phyloP scores from a whole-genome alignment of 2,888 invertebrate species.

The Drosophila pullipes region DNA sequence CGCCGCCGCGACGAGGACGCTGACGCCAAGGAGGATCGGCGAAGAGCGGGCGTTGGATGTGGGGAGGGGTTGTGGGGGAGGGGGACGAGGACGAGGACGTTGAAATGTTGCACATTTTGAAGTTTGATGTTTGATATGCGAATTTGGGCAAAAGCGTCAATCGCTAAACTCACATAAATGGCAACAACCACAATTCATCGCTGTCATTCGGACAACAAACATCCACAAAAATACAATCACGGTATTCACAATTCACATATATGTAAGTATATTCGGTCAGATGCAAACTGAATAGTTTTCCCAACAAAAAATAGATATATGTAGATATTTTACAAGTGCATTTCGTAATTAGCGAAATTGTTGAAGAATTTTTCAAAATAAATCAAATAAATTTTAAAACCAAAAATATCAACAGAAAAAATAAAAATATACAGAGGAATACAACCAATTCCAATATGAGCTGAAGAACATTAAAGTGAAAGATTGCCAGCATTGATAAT shows the following conservation, averaged over 20 bases:
- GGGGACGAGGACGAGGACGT: conserved; percentile 32
- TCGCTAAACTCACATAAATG: conserved; percentile 53
- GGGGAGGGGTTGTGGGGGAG: background rate
- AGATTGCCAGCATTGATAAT: background rate
- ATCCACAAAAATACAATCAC: conserved; percentile 8
- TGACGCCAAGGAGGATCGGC: background rate
- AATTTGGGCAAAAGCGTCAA: conserved; percentile 76
- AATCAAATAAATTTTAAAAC: background rate
- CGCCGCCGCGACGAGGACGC: conserved; percentile 7
- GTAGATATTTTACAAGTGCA: background rate
- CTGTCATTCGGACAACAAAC: conserved; percentile 29
- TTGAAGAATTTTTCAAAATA: background rate
- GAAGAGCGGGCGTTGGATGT: background rate
- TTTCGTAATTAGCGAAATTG: conserved; percentile 18
- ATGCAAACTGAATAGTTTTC: conserved; percentile 10
- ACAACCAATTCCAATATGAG: background rate
- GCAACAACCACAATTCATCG: conserved; percentile 58
- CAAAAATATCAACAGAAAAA: background rate
- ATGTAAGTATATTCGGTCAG: background rate
- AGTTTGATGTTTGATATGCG: conserved; percentile 75
- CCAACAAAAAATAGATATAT: background rate
- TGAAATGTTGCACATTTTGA: conserved; percentile 75
- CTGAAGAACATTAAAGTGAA: background rate
- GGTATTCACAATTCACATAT: conserved; percentile 2
- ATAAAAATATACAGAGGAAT: background rate